Evolutionary conservation across 1,140 invertebrate genomes (phyloP).

Genomic region (Saccostrea glomerata): DNA sequence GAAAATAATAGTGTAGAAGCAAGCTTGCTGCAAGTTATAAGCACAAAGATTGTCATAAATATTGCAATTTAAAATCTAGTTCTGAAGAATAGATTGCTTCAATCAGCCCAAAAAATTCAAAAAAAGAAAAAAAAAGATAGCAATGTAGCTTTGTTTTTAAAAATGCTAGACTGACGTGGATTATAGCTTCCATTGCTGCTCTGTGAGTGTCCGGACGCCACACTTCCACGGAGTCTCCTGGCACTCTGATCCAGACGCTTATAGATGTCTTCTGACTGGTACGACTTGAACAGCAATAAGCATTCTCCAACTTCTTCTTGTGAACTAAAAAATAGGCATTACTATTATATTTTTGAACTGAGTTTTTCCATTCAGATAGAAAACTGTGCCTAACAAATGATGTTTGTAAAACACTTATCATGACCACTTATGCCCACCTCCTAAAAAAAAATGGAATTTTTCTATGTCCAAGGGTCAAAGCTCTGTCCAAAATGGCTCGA

Average conservation of each 20-base stretch:
- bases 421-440: no score
- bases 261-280: background rate
- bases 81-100: background rate
- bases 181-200: slow-evolving; percentile 23
- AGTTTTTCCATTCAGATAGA: no score
- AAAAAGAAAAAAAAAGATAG: background rate
- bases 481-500: no score
- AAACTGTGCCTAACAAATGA: no score
- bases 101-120: background rate
- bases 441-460: no score
- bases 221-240: slow-evolving; percentile 2
- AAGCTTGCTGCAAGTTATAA: no score
- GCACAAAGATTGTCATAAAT: no score
- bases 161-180: background rate
- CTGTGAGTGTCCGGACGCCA: background rate
- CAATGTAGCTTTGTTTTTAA: background rate
- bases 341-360: no score
- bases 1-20: no score
- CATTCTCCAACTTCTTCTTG: slow-evolving; percentile 14
- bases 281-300: slow-evolving; percentile 14
- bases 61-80: background rate
- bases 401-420: no score
- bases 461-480: no score
- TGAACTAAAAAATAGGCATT: background rate
- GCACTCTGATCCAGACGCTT: background rate